Base-by-base conservation (phyloP, 2,797 vertebrate genomes). In the Natrix natrix region DNA sequence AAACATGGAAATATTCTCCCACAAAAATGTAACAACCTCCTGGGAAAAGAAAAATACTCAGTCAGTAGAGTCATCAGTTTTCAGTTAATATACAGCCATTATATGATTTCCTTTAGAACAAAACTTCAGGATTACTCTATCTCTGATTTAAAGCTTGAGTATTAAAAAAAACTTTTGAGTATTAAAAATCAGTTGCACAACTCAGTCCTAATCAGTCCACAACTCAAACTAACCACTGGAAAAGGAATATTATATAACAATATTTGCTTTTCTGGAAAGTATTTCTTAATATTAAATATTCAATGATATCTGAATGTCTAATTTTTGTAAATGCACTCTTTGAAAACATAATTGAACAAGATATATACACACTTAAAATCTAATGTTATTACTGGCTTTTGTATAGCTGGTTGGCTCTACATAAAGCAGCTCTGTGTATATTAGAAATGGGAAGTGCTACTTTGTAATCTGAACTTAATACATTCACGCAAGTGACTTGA, bases 361-460 rank as follows among this genome's bases (percentile, higher is more conserved):
- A 89, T 66, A 92, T 60, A 14, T 10, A 60, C 93, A 87, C 91
- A 95, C 93, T 78, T 69, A 48, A 69, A 94, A 43, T 20, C 87
- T 90, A 91, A 32, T 83, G 96, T 96, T 97, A 93, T 97, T 97
- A 87, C 95, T 97, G 97, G 97, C 96, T 95, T 94, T 90, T 92
- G 69, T 22, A 74, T 54, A 93, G 92, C 92, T 95, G 94, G 93
- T 90, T 94, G n/a, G 88, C 93, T 56, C 0, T 32, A 95, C 94
- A 94, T 95, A 83, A 92, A 91, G 91, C 26, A 37, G 24, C 57
- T 92, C 87, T 92, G 57, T 93, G 96, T 95, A 96, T 95, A 95
- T 78, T 93, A 87, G 60, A 93, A 93, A 91, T 1, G 61, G 95
- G 94, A 91, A 95, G 90, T 16, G 3, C 87, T 32, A 48, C 96